These are phyloP conservation scores for Cryptomyrus ogoouensis DNA, from an alignment of 2,113 vertebrate genomes.

Conservation along the genomic window DNA sequence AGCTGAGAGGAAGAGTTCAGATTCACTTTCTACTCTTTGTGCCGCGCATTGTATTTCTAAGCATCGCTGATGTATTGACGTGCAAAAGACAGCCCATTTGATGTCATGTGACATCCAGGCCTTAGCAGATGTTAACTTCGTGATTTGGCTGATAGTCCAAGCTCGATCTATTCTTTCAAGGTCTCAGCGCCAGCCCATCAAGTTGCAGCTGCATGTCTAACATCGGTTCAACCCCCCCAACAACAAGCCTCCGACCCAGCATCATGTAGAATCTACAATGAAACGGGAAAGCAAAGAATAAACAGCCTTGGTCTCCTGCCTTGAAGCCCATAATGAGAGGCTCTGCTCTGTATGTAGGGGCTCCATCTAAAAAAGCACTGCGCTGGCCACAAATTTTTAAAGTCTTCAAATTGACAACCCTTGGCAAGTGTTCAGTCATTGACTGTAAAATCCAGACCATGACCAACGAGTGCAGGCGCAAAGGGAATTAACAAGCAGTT, in stretches of 20 bases:
- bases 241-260: background rate
- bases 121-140: background rate
- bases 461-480: background rate
- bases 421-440: background rate
- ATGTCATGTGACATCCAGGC: background rate
- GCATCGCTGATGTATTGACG: background rate
- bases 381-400: background rate
- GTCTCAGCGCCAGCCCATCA: background rate
- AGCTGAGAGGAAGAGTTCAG: background rate
- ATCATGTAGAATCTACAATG: background rate
- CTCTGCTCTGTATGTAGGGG: background rate
- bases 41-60: background rate
- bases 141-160: background rate
- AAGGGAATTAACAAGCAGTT: background rate
- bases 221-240: background rate
- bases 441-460: background rate
- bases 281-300: background rate
- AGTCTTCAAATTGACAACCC: background rate
- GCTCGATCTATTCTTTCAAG: background rate
- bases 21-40: background rate
- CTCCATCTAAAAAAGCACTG: background rate
- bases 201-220: background rate
- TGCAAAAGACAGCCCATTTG: background rate
- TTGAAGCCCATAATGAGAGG: background rate
- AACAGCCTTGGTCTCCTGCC: background rate